These are phyloP conservation scores for Cephonodes hylas DNA, from an alignment of 2,888 invertebrate genomes.

Conservation along the genomic window DNA sequence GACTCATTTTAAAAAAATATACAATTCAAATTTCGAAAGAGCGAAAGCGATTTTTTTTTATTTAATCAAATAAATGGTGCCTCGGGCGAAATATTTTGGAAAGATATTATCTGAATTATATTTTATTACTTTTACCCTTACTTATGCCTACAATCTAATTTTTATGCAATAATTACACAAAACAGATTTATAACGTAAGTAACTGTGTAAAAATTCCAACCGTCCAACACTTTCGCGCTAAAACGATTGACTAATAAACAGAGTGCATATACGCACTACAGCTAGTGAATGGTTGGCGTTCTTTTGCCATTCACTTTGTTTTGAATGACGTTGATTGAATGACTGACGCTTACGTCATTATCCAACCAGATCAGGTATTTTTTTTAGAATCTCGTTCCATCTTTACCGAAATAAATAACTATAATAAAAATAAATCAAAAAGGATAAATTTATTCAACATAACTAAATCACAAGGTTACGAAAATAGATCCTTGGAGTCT, in stretches of 20 bases:
- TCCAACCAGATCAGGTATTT: too few relatives aligned
- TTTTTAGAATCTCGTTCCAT: too few relatives aligned
- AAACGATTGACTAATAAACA: slow-evolving; percentile 60
- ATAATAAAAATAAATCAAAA: too few relatives aligned
- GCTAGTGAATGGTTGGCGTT: too few relatives aligned
- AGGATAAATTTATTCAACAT: too few relatives aligned
- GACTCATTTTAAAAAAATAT: slow-evolving; percentile 61
- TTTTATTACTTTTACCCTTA: not conserved
- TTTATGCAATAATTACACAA: slow-evolving; percentile 38
- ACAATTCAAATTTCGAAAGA: slow-evolving; percentile 29
- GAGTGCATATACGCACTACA: too few relatives aligned
- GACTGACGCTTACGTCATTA: not conserved
- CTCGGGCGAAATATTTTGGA: not conserved
- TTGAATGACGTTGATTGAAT: slow-evolving; percentile 9
- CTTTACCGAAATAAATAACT: too few relatives aligned
- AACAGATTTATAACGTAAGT: slow-evolving; percentile 47
- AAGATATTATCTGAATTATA: not conserved
- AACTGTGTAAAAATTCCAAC: slow-evolving; percentile 34
- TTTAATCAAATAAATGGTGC: not conserved
- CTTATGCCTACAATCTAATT: slow-evolving; percentile 22
- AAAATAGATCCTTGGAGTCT: too few relatives aligned
- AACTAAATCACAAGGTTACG: too few relatives aligned
- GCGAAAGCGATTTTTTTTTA: not conserved
- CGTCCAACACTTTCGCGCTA: slow-evolving; percentile 56
- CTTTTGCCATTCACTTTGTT: too few relatives aligned